Conservation (phyloP, 2,113 vertebrate species). For the Pseudorasbora parva region DNA sequence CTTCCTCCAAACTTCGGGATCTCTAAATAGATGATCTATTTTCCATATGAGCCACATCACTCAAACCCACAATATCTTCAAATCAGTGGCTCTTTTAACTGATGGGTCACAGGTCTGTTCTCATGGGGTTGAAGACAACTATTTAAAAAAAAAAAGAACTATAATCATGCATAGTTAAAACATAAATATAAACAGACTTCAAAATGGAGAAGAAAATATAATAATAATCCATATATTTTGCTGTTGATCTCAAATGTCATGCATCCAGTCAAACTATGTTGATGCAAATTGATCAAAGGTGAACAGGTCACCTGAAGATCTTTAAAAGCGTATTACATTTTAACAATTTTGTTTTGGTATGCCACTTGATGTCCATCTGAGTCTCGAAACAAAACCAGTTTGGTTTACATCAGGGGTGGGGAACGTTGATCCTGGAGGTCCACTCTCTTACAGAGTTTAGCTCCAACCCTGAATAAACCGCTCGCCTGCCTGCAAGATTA, state of each 20-base stretch:
- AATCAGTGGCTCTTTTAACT: neutral
- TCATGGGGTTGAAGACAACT: neutral
- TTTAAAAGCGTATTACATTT: too few species aligned
- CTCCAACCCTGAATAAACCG: too few species aligned
- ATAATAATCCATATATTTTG: neutral
- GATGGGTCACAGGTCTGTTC: neutral
- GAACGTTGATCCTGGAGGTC: too few species aligned
- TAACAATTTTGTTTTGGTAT: neutral
- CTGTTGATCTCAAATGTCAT: neutral
- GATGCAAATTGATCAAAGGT: neutral
- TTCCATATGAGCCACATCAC: conserved; percentile 1
- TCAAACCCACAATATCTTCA: neutral
- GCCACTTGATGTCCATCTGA: neutral
- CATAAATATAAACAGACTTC: neutral
- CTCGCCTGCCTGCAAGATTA: too few species aligned
- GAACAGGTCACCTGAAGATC: too few species aligned
- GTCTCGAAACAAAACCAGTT: neutral
- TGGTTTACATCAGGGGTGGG: too few species aligned
- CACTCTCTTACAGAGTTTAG: too few species aligned
- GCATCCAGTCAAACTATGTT: neutral
- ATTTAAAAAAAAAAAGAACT: neutral
- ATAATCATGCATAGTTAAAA: neutral
- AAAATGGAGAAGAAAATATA: neutral
- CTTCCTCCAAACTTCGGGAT: neutral
- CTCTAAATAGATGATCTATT: conserved; percentile 19